Base-by-base conservation (phyloP, 2,113 vertebrate species). In the Malurus alboscapulatus region DNA sequence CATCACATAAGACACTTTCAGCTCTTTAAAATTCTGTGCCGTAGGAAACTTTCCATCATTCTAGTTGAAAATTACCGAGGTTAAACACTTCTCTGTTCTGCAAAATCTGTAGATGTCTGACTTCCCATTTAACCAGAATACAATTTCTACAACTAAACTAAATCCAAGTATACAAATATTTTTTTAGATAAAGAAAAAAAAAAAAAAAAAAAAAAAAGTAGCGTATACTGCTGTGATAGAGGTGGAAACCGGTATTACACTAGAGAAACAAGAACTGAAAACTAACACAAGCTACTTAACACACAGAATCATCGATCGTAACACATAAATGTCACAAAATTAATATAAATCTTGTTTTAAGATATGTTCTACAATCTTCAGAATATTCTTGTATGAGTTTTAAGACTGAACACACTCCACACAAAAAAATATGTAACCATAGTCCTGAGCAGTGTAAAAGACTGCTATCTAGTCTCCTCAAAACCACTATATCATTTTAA, bases 141-240 rank as follows among this genome's bases (percentile, higher is more conserved):
- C 19, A 74, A 50, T 18, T 82, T 24, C 20, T 54, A 22, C 16
- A 34, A 44, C 1, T 78, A 50, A 62, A 32, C 26, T 61, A 42
- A 29, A 65, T 29, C 27, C 6, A 74, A 47, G 13, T 2, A 29
- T 6, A 14, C 2, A 48, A 48, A 66, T 14, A 8, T 0, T 27
- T 67, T 61, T 12, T 36, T 40, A 34, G 6, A 34, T 24, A 24
- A 38, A 38, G 38, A 38, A 34, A 34, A 34, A 34, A 34, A 34
- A 63, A 20, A 15, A 44, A 30, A n/a, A 10, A 53, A 7, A 11
- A 76, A 61, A 84, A 58, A 2, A 7, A 14, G 10, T 26, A 32
- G 3, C 0, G 1, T 47, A 38, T 69, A 4, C 4, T 59, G 13
- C 2, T 51, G 59, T 44, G 12, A 4, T 30, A 34, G 7, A 75